Evolutionary conservation across 2,113 vertebrate genomes (phyloP), one percentile per base, ranked within the genome.

Genomic region (Callospermophilus lateralis): DNA sequence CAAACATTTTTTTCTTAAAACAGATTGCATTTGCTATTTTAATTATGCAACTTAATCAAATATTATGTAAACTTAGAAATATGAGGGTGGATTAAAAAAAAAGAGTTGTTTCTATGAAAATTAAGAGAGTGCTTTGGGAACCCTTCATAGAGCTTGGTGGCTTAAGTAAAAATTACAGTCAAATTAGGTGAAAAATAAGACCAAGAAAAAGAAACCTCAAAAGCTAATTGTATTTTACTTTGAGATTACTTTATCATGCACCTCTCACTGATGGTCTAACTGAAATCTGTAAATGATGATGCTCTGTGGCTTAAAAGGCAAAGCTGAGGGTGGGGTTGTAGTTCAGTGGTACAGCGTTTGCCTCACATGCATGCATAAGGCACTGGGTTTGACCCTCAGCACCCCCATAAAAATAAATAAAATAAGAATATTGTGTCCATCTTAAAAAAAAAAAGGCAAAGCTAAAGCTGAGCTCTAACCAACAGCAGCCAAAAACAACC

Each of bases 41-140:
- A 68, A 86, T 89, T 83, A 39, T 58, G 48, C 55, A 72, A 90
- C 58, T 76, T 77, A 70, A 86, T 79, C n/a, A 68, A 96, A 61
- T 67, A 51, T 67, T 89, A 83, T 92, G 4, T 74, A 86, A 94
- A 87, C 51, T 45, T 45, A 88, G 32, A 92, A 77, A 85, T 70
- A 55, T 20, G 16, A 70, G 39, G 48, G 32, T 95, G 26, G 42
- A 65, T 11, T 45, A 45, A 45, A 63, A 93, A 76, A 65, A 80
- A 68, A 19, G 24, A 94, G 45, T 85, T 86, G 28, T 92, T 94
- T 94, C 72, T 78, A 32, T 93, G 45, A 89, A 94, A 93, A 83
- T 96, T 78, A 55, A 95, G 34, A 70, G 5, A 93, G 32, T 53
- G 15, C 37, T 70, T 87, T 95, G 37, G 58, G 74, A 95, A 97